Percentiles rank a stretch among this genome's conserved stretches.
phyloP scores from a whole-genome alignment of 2,888 invertebrate genomes.

The Ectropis crepuscularia region DNA sequence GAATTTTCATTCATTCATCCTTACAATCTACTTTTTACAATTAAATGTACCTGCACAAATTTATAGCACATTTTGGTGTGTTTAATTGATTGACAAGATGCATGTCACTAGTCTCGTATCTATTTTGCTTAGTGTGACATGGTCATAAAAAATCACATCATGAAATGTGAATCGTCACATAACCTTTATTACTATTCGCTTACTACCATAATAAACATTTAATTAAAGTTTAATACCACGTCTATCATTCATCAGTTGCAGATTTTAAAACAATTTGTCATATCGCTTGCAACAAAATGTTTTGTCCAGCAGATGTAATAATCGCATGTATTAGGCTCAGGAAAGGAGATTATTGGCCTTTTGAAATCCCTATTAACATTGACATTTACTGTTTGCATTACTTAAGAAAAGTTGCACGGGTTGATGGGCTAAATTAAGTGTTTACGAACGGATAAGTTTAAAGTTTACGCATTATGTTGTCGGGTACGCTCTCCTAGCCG shows the following conservation, averaged over 20 bases:
- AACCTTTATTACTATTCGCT: slow-evolving; percentile 10
- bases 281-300: slow-evolving; percentile 27
- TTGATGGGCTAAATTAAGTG: slow-evolving; percentile 61
- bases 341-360: slow-evolving; percentile 56
- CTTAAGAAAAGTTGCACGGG: slow-evolving; percentile 62
- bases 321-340: slow-evolving; percentile 39
- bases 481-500: slow-evolving; percentile 44
- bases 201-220: slow-evolving; percentile 15
- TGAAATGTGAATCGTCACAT: too few species aligned
- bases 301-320: slow-evolving; percentile 22
- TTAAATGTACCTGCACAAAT: too few species aligned
- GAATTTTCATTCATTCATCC: too few species aligned
- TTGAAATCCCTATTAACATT: slow-evolving; percentile 71
- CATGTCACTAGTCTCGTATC: too few species aligned
- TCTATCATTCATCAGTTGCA: slow-evolving; percentile 17
- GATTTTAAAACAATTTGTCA: slow-evolving; percentile 19
- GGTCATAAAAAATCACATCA: too few species aligned
- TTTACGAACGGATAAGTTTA: slow-evolving; percentile 56
- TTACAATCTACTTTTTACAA: too few species aligned
- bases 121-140: too few species aligned
- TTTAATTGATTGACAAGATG: neutral
- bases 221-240: slow-evolving; percentile 26
- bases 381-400: slow-evolving; percentile 69
- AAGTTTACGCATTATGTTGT: slow-evolving; percentile 33
- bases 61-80: neutral